These are phyloP conservation scores for Pterophyllum scalare DNA, from an alignment of 2,113 vertebrate species.

Conservation along the genomic window DNA sequence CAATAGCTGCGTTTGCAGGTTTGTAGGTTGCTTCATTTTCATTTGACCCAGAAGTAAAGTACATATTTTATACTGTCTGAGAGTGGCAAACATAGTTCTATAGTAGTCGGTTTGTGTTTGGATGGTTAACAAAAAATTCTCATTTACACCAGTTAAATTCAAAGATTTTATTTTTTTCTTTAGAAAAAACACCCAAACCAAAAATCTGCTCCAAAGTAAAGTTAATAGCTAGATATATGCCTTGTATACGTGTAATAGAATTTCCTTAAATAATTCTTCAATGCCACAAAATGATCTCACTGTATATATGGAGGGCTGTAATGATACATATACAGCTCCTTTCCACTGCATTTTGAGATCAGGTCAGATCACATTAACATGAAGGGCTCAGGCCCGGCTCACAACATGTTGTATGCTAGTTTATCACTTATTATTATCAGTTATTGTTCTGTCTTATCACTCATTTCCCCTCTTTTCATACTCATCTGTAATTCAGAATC, in stretches of 20 bases:
- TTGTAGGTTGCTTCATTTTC: no score
- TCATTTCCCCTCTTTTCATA: conserved; percentile 3
- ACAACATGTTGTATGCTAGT: conserved; percentile 3
- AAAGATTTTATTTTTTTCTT: no score
- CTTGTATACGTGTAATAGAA: background rate
- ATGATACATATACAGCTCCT: background rate
- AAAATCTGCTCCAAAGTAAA: background rate
- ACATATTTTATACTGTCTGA: no score
- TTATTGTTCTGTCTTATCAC: background rate
- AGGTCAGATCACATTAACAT: conserved; percentile 22
- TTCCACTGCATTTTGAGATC: background rate
- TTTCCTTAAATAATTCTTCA: background rate
- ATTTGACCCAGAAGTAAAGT: no score
- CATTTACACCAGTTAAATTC: no score
- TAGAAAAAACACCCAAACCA: background rate
- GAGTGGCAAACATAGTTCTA: no score
- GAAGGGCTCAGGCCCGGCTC: background rate
- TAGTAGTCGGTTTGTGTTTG: no score
- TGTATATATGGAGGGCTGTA: background rate
- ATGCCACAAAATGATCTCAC: background rate
- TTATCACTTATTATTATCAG: no score
- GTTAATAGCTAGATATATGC: background rate
- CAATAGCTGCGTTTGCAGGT: no score
- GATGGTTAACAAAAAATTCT: no score
- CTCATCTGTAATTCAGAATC: conserved; percentile 14